Percentiles rank a stretch among this genome's conserved stretches.
These are phyloP conservation scores for Oikopleura dioica DNA, from an alignment of 23 tunicate genomes.

Conservation along the genomic window DNA sequence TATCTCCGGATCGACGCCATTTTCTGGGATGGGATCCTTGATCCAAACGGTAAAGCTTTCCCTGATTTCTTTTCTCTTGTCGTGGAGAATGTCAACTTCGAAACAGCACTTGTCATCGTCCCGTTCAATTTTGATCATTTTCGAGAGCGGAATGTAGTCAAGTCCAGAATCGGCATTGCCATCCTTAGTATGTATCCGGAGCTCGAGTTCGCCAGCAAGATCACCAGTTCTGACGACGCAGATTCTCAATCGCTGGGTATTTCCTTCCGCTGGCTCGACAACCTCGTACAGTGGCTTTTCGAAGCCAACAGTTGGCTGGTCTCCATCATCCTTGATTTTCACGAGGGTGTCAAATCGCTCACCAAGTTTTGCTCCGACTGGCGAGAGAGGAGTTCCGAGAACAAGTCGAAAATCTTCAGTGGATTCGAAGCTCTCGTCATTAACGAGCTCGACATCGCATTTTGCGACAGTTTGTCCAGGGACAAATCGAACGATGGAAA, in stretches of 20 bases:
- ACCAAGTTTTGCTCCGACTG: conserved; percentile 43
- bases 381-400: conserved; percentile 38
- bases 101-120: conserved; percentile 12
- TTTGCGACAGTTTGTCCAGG: conserved; percentile 22
- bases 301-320: conserved; percentile 50
- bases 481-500: conserved; percentile 35
- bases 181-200: conserved; percentile 67
- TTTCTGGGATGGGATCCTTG: conserved; percentile 34
- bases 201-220: conserved; percentile 23
- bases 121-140: background rate
- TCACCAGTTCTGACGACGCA: conserved; percentile 57
- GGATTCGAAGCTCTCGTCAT: conserved; percentile 47
- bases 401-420: conserved; percentile 75
- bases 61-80: conserved; percentile 76
- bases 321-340: conserved; percentile 50
- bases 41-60: conserved; percentile 70
- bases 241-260: conserved; percentile 29
- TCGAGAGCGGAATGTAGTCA: conserved; percentile 78
- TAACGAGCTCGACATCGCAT: conserved; percentile 22
- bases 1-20: conserved; percentile 63
- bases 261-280: conserved; percentile 54
- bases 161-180: conserved; percentile 78
- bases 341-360: conserved; percentile 29
- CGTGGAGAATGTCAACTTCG: conserved; percentile 58
- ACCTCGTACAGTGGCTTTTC: conserved; percentile 58